These are phyloP conservation scores for Drosophila affinis DNA, from an alignment of 2,888 invertebrate species.

Conservation along the genomic window DNA sequence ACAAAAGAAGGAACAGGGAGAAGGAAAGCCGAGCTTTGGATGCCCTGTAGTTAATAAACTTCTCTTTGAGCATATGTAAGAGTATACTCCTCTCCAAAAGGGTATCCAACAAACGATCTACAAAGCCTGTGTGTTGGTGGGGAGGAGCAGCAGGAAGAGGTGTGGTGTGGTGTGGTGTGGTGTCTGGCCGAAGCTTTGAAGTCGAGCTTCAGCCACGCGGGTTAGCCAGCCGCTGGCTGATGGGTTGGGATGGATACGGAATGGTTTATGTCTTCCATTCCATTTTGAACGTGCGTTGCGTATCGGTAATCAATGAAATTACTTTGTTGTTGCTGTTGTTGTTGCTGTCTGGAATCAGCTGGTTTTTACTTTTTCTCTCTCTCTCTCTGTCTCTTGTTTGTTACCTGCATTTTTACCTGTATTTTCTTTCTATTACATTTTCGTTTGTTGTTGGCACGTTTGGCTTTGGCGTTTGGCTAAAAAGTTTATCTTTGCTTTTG, in stretches of 20 bases:
- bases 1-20: constrained; percentile 7
- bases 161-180: constrained; percentile 7
- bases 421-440: constrained; percentile 62
- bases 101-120: constrained; percentile 16
- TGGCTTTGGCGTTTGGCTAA: constrained; percentile 54
- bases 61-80: too few relatives aligned
- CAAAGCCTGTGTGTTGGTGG: constrained; percentile 2
- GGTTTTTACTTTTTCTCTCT: constrained; percentile 51
- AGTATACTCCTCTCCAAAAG: not conserved
- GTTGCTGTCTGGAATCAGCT: constrained; percentile 65
- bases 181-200: not conserved
- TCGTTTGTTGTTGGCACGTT: constrained; percentile 26
- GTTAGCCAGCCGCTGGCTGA: not conserved
- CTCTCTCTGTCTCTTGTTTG: constrained; percentile 29
- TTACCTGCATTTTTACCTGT: constrained; percentile 43
- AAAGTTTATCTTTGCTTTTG: constrained; percentile 71
- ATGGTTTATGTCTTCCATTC: constrained; percentile 49
- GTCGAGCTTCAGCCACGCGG: not conserved
- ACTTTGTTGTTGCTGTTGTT: constrained; percentile 60
- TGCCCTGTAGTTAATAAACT: not conserved
- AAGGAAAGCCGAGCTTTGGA: not conserved
- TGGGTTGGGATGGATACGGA: constrained; percentile 18
- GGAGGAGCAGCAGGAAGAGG: constrained; percentile 11
- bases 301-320: constrained; percentile 79
- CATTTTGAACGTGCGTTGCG: constrained; percentile 74